Base-by-base conservation (phyloP, 1,140 invertebrate genomes). In the Rhynchophorus ferrugineus region DNA sequence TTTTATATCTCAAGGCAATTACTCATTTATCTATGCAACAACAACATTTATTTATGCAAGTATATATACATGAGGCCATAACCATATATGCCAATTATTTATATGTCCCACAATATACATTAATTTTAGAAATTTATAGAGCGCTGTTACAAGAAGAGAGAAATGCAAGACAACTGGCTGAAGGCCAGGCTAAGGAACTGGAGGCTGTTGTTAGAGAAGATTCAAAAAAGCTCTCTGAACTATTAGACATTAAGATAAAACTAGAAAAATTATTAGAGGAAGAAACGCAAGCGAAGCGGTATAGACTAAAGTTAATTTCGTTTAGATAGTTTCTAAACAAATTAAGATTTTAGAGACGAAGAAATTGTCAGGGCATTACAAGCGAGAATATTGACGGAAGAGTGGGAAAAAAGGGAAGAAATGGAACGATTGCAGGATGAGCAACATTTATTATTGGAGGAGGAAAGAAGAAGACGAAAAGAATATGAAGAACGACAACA, bases 401-500 rank as follows among this genome's bases (percentile, higher is more conserved):
- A 89, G 73, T 89, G 85, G 84, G 84, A 87, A 61, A 84, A 82
- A 64, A 64, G 86, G 57, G 85, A 88, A 66, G 83, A 89, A 66
- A 66, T 90, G 36, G 87, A 90, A 70, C 73, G 74, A 47, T 65
- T 89, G 9, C 85, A 89, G 68, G 77, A 81, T 61, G 84, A 89
- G 66, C 86, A 89, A 62, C 76, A 78, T 47, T 66, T 77, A 60
- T 71, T 89, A 59, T 65, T 89, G 41, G 81, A 85, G 65, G 76
- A 81, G 59, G 86, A 89, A 67, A 77, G 81, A 58, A 68, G 79
- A 48, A 88, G 88, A 71, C 71, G 84, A 47, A 75, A 77, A 56
- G 82, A 84, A 58, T 86, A 87, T 65, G 84, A 89, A 71, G 69
- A 74, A 18, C 70, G 78, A 24, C 84, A 87, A 62, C 74, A 76